Conservation (phyloP, 2,113 vertebrate genomes). For the Rhinopithecus roxellana region DNA sequence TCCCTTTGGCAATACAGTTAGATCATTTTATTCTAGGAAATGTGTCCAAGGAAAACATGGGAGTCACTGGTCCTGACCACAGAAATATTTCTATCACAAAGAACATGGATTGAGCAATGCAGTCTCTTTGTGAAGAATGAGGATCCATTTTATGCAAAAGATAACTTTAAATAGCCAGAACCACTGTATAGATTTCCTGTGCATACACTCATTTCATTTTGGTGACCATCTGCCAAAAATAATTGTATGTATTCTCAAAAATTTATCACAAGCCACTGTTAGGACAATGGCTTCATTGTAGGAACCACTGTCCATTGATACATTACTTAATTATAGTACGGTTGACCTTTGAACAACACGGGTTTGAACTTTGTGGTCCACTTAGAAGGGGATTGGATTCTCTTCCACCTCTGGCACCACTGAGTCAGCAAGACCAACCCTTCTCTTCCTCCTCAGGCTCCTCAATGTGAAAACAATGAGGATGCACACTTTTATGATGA, state of each 20-base stretch:
- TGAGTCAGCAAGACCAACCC: neutral
- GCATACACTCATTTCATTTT: no score
- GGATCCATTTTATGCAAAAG: neutral
- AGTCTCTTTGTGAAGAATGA: neutral
- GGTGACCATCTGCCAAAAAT: no score
- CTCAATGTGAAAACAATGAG: neutral
- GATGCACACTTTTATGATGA: neutral
- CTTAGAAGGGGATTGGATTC: neutral
- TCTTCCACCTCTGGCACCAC: neutral
- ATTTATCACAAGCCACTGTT: neutral
- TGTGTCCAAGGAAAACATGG: neutral
- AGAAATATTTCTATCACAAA: neutral
- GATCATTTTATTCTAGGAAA: neutral
- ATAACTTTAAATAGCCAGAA: neutral
- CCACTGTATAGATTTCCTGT: fast-evolving
- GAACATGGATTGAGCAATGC: neutral
- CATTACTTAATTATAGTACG: fast-evolving
- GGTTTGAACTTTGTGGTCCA: neutral
- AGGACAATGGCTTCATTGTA: neutral
- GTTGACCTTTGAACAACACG: neutral
- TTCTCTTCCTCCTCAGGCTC: neutral
- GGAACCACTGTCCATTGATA: no score
- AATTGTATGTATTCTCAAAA: neutral
- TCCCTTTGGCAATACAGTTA: neutral
- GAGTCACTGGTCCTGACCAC: neutral